Conservation (phyloP, 2,797 vertebrate species). For the Xenops minutus region DNA sequence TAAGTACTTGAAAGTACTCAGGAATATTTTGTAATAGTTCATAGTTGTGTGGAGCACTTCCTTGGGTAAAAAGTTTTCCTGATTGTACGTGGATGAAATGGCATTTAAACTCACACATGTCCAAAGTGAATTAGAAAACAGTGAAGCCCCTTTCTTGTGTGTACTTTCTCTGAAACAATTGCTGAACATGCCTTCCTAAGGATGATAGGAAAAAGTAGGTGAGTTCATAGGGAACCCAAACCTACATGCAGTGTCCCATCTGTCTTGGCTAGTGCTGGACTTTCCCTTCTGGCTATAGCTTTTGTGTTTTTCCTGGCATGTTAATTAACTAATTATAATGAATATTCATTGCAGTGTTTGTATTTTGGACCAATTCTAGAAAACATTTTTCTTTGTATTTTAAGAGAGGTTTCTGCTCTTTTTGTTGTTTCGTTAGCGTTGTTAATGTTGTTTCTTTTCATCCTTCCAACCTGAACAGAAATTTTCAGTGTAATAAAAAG, state of each 20-base stretch:
- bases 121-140: not conserved
- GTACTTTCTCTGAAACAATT: not conserved
- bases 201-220: not conserved
- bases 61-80: not conserved
- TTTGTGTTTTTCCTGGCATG: not conserved
- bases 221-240: not conserved
- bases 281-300: not conserved
- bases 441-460: not conserved
- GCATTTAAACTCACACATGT: not conserved
- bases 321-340: not conserved
- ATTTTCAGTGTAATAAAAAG: not conserved
- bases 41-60: not conserved
- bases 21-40: not conserved
- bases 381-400: not conserved
- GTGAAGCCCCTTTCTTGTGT: not conserved
- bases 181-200: not conserved
- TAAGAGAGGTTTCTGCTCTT: not conserved
- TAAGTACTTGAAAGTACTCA: not conserved
- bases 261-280: not conserved
- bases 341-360: not conserved
- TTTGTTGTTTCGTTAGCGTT: not conserved
- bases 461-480: not conserved
- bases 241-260: accelerated
- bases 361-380: not conserved
- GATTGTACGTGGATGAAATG: not conserved